A percentile compares a stretch with the other conserved stretches of the same genome.
phyloP scores from a whole-genome alignment of 1,140 invertebrate species.

The Apis laboriosa region DNA sequence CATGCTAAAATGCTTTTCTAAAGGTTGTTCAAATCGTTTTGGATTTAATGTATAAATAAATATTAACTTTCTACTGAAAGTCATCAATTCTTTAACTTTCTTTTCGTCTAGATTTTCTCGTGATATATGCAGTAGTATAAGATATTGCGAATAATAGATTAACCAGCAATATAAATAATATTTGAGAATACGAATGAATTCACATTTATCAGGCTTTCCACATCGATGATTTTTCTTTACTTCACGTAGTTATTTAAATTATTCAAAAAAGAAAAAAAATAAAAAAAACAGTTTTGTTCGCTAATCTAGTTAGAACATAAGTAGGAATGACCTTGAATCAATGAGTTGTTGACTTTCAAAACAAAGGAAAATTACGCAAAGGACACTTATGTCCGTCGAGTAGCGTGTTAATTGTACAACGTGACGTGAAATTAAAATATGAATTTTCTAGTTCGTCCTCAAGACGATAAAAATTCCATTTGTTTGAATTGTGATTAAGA shows the following conservation, averaged over 20 bases:
- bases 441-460: too few relatives aligned
- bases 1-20: too few relatives aligned
- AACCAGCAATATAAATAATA: too few relatives aligned
- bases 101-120: neutral
- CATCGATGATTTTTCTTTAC: neutral
- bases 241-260: neutral
- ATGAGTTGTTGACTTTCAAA: conserved; percentile 3
- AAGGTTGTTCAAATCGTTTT: too few relatives aligned
- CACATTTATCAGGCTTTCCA: neutral
- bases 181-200: neutral
- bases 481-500: neutral
- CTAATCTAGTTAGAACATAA: neutral
- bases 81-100: conserved; percentile 13
- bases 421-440: neutral
- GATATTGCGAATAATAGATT: neutral
- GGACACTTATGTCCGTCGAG: neutral
- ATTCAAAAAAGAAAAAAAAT: neutral
- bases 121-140: neutral
- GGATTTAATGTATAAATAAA: conserved; percentile 42
- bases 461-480: neutral
- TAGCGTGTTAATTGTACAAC: conserved; percentile 19
- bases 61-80: neutral
- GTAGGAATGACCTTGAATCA: conserved; percentile 1
- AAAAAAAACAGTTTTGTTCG: neutral
- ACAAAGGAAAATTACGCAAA: conserved; percentile 9